Conservation (phyloP, 2,113 vertebrate species). For the Struthidea cinerea region DNA sequence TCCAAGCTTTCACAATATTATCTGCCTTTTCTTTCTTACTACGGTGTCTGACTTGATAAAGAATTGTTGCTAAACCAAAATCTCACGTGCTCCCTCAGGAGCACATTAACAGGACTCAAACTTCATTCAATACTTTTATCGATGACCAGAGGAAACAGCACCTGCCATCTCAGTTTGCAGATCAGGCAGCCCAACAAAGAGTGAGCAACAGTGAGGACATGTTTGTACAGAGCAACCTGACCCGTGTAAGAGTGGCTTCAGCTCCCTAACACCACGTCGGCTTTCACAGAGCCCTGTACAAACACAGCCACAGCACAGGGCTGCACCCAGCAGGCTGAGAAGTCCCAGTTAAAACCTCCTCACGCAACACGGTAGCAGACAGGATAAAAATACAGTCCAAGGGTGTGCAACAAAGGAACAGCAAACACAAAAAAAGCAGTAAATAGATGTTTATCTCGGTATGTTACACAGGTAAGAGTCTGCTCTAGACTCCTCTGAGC, state of each 20-base stretch:
- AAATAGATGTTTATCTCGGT: background rate
- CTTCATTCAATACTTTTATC: background rate
- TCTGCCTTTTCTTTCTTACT: background rate
- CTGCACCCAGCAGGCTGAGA: background rate
- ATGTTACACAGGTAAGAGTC: background rate
- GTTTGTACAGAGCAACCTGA: background rate
- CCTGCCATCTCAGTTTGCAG: background rate
- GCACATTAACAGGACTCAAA: background rate
- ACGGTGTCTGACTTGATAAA: accelerated
- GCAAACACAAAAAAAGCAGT: background rate
- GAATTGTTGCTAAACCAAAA: background rate
- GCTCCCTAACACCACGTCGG: background rate
- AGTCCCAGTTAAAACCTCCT: background rate
- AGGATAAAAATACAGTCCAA: background rate
- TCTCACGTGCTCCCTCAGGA: background rate
- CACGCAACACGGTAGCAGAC: accelerated
- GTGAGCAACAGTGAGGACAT: accelerated
- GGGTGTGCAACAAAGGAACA: background rate
- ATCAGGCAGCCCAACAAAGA: background rate
- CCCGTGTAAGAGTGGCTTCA: accelerated
- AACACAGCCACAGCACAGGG: background rate
- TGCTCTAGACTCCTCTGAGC: background rate
- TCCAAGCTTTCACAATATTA: background rate
- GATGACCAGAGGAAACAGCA: background rate
- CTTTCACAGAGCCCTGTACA: background rate